Evolutionary conservation across 2,797 vertebrate genomes (phyloP).

Genomic region (Xenentodon cancila): DNA sequence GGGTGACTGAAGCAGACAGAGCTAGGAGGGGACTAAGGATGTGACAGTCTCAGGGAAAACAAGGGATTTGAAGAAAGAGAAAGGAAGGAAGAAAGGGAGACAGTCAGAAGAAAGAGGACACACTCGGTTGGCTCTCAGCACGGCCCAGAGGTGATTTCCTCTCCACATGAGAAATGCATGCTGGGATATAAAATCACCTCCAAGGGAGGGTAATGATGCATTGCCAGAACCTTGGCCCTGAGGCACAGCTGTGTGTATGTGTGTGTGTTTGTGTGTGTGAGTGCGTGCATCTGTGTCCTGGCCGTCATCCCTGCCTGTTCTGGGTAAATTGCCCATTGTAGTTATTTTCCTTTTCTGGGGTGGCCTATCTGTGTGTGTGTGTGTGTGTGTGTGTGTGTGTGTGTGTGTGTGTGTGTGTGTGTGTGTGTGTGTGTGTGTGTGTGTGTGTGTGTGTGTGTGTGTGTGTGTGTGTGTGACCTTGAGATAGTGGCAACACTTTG

Average conservation of each 20-base stretch:
- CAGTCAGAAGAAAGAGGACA: slow-evolving; percentile 71
- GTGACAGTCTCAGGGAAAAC: slow-evolving; percentile 53
- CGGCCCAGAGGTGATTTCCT: slow-evolving; percentile 80
- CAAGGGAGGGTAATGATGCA: slow-evolving; percentile 81
- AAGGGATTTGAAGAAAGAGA: slow-evolving; percentile 60
- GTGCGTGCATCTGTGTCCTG: slow-evolving; percentile 47
- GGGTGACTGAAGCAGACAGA: slow-evolving; percentile 35
- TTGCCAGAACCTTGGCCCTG: slow-evolving; percentile 80
- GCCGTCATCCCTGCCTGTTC: slow-evolving; percentile 74
- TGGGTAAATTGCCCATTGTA: slow-evolving; percentile 78
- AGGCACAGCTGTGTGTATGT: slow-evolving; percentile 69
- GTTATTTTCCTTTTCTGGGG: slow-evolving; percentile 72
- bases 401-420: slow-evolving; percentile 48
- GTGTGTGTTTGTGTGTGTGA: slow-evolving; percentile 20
- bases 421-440: slow-evolving; percentile 59
- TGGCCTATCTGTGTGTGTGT: slow-evolving; percentile 59
- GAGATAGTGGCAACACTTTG: slow-evolving; percentile 48
- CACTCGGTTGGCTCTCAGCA: slow-evolving; percentile 78
- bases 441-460: slow-evolving; percentile 49
- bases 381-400: slow-evolving; percentile 37
- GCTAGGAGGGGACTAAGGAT: slow-evolving; percentile 23
- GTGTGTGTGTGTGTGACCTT: slow-evolving; percentile 63
- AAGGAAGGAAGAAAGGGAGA: slow-evolving; percentile 52
- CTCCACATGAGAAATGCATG: slow-evolving; percentile 82
- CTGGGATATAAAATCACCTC: slow-evolving; percentile 83